Conservation (phyloP, 2,113 vertebrate species). For the Thermophis baileyi region DNA sequence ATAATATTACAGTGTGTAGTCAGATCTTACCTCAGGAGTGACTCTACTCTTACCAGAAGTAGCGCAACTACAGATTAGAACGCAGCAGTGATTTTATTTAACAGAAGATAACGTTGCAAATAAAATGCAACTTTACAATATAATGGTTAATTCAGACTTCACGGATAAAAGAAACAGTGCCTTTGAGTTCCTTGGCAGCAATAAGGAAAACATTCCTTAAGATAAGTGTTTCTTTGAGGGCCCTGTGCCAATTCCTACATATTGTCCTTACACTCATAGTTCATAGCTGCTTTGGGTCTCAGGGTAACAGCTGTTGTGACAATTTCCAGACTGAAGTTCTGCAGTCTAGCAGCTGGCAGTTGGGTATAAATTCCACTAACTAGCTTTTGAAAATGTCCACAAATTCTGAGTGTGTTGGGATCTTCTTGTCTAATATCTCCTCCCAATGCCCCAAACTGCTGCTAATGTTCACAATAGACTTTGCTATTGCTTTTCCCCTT, state of each 20-base stretch:
- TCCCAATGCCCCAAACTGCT: background rate
- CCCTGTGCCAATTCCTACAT: background rate
- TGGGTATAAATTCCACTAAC: background rate
- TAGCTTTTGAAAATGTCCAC: background rate
- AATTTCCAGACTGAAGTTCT: background rate
- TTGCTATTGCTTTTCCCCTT: background rate
- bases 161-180: background rate
- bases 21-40: background rate
- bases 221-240: background rate
- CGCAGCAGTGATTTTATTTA: background rate
- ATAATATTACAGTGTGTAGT: background rate
- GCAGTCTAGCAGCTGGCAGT: background rate
- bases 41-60: background rate
- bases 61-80: background rate
- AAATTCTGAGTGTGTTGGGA: background rate
- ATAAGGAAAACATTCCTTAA: background rate
- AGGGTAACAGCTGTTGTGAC: background rate
- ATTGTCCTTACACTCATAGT: background rate
- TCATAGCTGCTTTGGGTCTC: background rate
- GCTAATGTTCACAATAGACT: background rate
- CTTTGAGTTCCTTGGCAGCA: background rate
- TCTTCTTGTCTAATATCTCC: background rate
- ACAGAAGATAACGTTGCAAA: background rate
- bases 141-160: background rate
- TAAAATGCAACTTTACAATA: background rate